A percentile compares a stretch with the other conserved stretches of the same genome.
Conservation (phyloP, 2,888 invertebrate species). For the Eupithecia inturbata region DNA sequence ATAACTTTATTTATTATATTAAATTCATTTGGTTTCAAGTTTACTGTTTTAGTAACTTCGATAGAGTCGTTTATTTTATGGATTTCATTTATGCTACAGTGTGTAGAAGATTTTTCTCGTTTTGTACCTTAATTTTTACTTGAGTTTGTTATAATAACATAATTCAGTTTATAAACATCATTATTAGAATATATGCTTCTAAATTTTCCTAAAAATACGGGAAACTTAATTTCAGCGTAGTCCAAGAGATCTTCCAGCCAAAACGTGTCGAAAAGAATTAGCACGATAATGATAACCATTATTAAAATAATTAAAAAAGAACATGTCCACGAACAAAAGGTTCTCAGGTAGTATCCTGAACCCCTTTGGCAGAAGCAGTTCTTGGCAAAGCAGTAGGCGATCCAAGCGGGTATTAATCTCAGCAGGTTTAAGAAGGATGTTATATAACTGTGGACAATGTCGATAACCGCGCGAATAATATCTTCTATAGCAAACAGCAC, state of each 20-base stretch:
- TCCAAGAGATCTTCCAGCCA: slow-evolving; percentile 50
- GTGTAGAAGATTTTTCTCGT: background rate
- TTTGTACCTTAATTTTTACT: background rate
- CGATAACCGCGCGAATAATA: slow-evolving; percentile 49
- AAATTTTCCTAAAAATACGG: slow-evolving; percentile 39
- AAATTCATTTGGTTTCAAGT: background rate
- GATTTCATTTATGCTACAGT: background rate
- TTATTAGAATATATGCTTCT: slow-evolving; percentile 19
- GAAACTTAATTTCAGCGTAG: slow-evolving; percentile 41
- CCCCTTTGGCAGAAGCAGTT: slow-evolving; percentile 41
- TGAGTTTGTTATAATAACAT: background rate
- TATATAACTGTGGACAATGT: slow-evolving; percentile 51
- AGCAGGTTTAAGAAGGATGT: slow-evolving; percentile 48
- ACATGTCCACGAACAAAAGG: slow-evolving; percentile 40
- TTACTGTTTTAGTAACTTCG: background rate
- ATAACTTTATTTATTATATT: background rate
- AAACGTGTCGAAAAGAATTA: slow-evolving; percentile 46
- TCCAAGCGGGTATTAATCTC: slow-evolving; percentile 49
- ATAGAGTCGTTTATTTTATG: background rate
- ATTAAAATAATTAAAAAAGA: slow-evolving; percentile 34
- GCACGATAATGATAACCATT: slow-evolving; percentile 40
- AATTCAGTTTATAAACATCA: background rate
- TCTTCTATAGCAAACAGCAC: slow-evolving; percentile 54
- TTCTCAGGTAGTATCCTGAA: slow-evolving; percentile 30
- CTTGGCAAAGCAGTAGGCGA: slow-evolving; percentile 47